Percentiles rank a stretch among this genome's conserved stretches.
These are phyloP conservation scores for Xestoiulus laeticollis DNA, from an alignment of 2,888 invertebrate species.

Conservation along the genomic window DNA sequence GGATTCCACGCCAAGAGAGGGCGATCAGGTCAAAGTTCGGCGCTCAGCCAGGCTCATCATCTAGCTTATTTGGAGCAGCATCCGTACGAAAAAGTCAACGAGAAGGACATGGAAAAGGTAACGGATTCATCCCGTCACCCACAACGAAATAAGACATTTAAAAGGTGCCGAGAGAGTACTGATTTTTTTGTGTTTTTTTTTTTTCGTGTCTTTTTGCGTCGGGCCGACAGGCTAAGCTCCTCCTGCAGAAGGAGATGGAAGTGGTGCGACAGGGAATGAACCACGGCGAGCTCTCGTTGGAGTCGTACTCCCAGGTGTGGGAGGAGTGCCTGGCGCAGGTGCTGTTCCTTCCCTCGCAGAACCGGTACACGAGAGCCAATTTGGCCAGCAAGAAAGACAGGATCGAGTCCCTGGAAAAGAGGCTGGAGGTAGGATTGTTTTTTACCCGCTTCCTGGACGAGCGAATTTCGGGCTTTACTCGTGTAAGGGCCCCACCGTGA, in stretches of 20 bases:
- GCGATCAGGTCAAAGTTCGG: constrained; percentile 60
- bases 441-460: no score
- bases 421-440: constrained; percentile 73
- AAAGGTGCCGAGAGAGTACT: neutral
- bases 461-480: no score
- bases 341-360: constrained; percentile 89
- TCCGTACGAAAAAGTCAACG: constrained; percentile 79
- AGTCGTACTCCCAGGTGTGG: constrained; percentile 95
- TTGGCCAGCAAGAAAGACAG: constrained; percentile 96
- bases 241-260: constrained; percentile 85
- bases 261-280: constrained; percentile 92
- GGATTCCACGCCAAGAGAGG: constrained; percentile 60
- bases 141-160: neutral
- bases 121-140: no score
- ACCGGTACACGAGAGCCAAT: constrained; percentile 91
- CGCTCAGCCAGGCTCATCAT: constrained; percentile 74
- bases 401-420: constrained; percentile 90
- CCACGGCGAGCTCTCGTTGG: constrained; percentile 91
- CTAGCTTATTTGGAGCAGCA: constrained; percentile 85
- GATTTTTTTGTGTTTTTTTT: constrained; percentile 36
- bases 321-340: constrained; percentile 91
- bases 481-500: no score
- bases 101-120: constrained; percentile 69
- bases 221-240: constrained; percentile 69
- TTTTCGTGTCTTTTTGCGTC: constrained; percentile 55